Conservation (phyloP, 2,113 vertebrate genomes). For the Urocynchramus pylzowi region DNA sequence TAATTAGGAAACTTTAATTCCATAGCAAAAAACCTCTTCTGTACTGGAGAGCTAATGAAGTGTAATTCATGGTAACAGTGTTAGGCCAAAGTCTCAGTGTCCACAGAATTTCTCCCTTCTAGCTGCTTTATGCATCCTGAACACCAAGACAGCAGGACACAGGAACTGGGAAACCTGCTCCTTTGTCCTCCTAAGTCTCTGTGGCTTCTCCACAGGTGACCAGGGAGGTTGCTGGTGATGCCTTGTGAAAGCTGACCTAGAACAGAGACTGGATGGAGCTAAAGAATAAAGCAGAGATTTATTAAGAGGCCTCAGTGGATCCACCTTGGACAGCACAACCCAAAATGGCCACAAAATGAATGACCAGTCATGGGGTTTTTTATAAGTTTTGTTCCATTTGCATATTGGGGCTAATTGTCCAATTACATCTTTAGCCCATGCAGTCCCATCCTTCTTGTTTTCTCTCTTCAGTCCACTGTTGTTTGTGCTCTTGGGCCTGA, state of each 20-base stretch:
- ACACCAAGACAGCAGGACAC: not conserved
- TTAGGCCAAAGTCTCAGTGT: not conserved
- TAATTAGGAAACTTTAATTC: not conserved
- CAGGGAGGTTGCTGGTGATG: not conserved
- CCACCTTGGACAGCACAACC: not conserved
- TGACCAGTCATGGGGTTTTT: not conserved
- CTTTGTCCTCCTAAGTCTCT: not conserved
- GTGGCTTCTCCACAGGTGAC: not conserved
- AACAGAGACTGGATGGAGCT: not conserved
- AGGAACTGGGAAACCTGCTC: not conserved
- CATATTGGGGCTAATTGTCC: not conserved
- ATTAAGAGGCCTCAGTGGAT: not conserved
- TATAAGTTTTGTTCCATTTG: not conserved
- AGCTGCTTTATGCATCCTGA: not conserved
- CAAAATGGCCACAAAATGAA: not conserved
- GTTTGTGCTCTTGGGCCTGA: not conserved
- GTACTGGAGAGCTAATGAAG: not conserved
- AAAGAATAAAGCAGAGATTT: not conserved
- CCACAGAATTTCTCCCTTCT: not conserved
- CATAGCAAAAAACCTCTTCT: not conserved
- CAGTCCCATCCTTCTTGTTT: not conserved
- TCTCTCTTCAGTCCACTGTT: not conserved
- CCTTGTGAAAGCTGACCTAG: not conserved
- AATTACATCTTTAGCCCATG: not conserved
- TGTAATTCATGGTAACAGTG: not conserved